phyloP scores from a whole-genome alignment of 1,140 invertebrate species.

The Neuroterus valhalla region DNA sequence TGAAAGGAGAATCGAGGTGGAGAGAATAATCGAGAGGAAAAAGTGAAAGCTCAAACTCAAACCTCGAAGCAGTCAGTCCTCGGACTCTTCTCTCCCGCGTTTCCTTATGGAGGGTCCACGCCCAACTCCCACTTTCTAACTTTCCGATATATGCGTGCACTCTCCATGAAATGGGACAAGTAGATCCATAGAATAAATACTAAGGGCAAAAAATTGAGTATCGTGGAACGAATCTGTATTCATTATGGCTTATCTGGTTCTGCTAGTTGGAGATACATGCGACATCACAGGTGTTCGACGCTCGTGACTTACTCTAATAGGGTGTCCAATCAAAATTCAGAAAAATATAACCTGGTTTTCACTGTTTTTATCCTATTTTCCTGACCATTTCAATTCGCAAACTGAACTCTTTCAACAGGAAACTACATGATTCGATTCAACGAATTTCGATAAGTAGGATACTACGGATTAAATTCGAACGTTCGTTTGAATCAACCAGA shows the following conservation, averaged over 20 bases:
- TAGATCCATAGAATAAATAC: background rate
- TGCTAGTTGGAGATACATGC: background rate
- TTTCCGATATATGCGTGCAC: conserved; percentile 9
- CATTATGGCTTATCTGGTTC: background rate
- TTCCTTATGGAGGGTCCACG: conserved; percentile 52
- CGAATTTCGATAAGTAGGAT: no score
- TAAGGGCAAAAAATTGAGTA: background rate
- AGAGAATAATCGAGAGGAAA: conserved; percentile 56
- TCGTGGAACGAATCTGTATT: conserved; percentile 2
- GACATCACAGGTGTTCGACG: conserved; percentile 12
- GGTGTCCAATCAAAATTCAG: no score
- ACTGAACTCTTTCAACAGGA: no score
- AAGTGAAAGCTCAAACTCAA: conserved; percentile 51
- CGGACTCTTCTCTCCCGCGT: conserved; percentile 47
- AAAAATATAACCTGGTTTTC: no score
- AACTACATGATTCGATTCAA: no score
- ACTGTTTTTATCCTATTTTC: no score
- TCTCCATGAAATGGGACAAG: background rate
- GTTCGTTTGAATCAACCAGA: no score
- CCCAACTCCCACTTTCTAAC: conserved; percentile 55
- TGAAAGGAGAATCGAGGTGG: conserved; percentile 50
- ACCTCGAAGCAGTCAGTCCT: conserved; percentile 46
- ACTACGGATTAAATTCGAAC: no score
- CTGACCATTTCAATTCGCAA: no score
- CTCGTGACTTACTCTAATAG: background rate